Conservation (phyloP, 2,797 vertebrate genomes). For the Phrynocephalus vlangalii region DNA sequence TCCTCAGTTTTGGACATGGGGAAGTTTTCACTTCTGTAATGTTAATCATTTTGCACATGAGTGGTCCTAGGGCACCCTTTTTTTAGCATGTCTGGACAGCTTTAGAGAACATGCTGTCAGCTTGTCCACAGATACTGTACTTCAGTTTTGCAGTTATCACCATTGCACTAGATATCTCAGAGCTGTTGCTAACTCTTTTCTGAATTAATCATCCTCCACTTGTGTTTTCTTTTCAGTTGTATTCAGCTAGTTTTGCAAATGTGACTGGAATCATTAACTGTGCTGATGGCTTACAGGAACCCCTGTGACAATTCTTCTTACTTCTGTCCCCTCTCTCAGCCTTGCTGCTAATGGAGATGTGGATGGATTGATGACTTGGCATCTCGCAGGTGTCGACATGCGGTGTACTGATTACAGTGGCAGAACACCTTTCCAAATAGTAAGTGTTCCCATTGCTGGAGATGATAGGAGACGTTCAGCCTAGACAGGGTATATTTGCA, state of each 20-base stretch:
- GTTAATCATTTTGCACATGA: not conserved
- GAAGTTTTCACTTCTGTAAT: not conserved
- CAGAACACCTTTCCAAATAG: slow-evolving; percentile 81
- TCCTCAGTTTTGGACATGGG: too few species aligned
- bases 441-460: slow-evolving; percentile 70
- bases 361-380: slow-evolving; percentile 87
- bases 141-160: slow-evolving; percentile 35
- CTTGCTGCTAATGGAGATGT: slow-evolving; percentile 81
- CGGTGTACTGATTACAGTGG: slow-evolving; percentile 84
- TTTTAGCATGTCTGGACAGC: not conserved
- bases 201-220: not conserved
- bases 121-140: not conserved
- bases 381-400: slow-evolving; percentile 86
- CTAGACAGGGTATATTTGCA: not conserved
- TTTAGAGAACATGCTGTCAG: too few species aligned
- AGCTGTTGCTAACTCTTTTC: not conserved
- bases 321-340: slow-evolving; percentile 71
- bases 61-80: not conserved
- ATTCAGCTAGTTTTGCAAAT: slow-evolving; percentile 16
- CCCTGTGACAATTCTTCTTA: not conserved
- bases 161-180: slow-evolving; percentile 65
- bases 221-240: not conserved
- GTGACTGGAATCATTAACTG: not conserved
- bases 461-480: too few species aligned
- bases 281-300: not conserved